Evolutionary conservation across 2,888 invertebrate genomes (phyloP).

Genomic region (Drosophila kokeensis): DNA sequence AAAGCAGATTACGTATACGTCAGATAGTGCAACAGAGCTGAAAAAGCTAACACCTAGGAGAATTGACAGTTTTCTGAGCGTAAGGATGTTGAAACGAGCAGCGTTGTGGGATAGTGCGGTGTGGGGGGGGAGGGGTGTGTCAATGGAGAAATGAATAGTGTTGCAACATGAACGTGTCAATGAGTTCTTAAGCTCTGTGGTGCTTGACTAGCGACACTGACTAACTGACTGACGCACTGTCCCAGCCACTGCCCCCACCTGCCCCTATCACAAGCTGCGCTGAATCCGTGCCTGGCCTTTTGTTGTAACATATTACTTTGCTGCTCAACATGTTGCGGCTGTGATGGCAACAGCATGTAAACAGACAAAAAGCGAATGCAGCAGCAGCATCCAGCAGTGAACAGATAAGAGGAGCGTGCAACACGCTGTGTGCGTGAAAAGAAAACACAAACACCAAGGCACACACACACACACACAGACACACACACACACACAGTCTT

Average conservation of each 20-base stretch:
- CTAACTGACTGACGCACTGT: constrained; percentile 33
- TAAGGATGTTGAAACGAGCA: constrained; percentile 1
- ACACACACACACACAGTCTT: background rate
- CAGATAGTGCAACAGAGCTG: constrained; percentile 22
- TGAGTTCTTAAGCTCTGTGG: constrained; percentile 68
- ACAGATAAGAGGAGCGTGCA: constrained; percentile 53
- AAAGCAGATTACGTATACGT: constrained; percentile 34
- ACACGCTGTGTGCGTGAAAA: constrained; percentile 31
- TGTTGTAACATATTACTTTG: constrained; percentile 65
- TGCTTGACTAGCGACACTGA: constrained; percentile 30
- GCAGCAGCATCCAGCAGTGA: constrained; percentile 25
- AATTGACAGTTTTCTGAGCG: constrained; percentile 62
- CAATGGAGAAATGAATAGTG: constrained; percentile 57
- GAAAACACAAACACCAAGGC: constrained; percentile 36
- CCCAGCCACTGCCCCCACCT: background rate
- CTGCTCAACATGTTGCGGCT: constrained; percentile 66
- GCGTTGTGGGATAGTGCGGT: background rate
- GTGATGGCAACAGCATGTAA: constrained; percentile 59
- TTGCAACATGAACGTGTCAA: constrained; percentile 72
- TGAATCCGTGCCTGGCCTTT: constrained; percentile 50
- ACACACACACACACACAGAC: constrained; percentile 1
- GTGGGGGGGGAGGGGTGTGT: background rate
- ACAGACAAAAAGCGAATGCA: constrained; percentile 67
- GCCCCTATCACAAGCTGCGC: constrained; percentile 4
- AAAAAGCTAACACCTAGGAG: constrained; percentile 46